These are phyloP conservation scores for Melanostigma gelatinosum DNA, from an alignment of 2,113 vertebrate genomes.

Conservation along the genomic window DNA sequence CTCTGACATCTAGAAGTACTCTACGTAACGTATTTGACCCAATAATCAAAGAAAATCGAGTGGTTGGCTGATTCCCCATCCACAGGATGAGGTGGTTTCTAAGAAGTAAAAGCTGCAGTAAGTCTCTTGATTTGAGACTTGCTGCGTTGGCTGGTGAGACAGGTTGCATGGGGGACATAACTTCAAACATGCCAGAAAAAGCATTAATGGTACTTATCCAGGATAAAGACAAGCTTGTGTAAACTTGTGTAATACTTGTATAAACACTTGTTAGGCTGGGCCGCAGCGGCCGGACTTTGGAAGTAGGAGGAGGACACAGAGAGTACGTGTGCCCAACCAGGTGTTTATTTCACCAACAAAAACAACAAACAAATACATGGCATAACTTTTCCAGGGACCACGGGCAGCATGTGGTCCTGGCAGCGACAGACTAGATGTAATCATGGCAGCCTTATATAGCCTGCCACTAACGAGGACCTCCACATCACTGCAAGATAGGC, in stretches of 20 bases:
- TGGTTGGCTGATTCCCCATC: neutral
- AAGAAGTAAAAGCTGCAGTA: neutral
- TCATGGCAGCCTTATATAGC: too few relatives aligned
- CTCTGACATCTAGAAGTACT: neutral
- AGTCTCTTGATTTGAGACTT: neutral
- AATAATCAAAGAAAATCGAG: neutral
- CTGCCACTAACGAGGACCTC: too few relatives aligned
- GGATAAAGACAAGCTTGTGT: conserved; percentile 28
- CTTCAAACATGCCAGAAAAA: conserved; percentile 24
- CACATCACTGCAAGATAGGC: too few relatives aligned
- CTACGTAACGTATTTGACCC: neutral
- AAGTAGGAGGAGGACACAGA: too few relatives aligned
- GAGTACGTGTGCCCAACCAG: too few relatives aligned
- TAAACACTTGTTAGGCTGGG: too few relatives aligned
- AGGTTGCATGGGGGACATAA: neutral
- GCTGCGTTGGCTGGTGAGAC: neutral
- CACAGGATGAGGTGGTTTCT: neutral
- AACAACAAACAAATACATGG: too few relatives aligned
- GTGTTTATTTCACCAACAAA: too few relatives aligned
- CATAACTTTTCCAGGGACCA: too few relatives aligned
- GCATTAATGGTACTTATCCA: conserved; percentile 36
- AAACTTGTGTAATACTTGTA: neutral
- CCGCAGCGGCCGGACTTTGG: too few relatives aligned
- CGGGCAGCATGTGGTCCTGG: too few relatives aligned
- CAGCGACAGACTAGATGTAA: too few relatives aligned